Base-by-base conservation (phyloP, 2,888 invertebrate species). In the Pammene aurita region DNA sequence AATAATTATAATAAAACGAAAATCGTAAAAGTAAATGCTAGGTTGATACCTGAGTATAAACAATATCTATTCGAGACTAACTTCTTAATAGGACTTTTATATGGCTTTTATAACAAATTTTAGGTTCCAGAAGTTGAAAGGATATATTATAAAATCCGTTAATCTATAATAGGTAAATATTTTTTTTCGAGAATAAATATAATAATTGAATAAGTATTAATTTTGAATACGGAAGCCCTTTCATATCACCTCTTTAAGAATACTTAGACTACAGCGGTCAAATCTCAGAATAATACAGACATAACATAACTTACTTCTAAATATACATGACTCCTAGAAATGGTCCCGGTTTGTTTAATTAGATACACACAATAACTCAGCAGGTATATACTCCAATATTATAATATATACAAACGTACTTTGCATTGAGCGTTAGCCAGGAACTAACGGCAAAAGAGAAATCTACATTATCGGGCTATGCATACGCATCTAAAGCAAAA, bases 21-120 rank as follows among this genome's bases (percentile, higher is more conserved):
- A 58, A 50, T 26, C 63, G 44, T 68, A 62, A n/a, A 62, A 62
- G 41, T 62, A 68, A 68, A 68, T 64, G 68, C 68, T 64, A 57
- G 63, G 68, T 52, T 54, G 57, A 64, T 63, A 68, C 57, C 52
- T 52, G 68, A 63, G 68, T 68, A 67, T 62, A 55, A 18, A 60
- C 18, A 60, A 67, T 55, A 54, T 46, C 46, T 67, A 68, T 68
- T 68, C 67, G 63, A 68, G 68, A 58, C 42, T 64, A 57, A 57
- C 35, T 62, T 67, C 55, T 62, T 38, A 56, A 56, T 57, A 63
- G 67, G 63, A 63, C 42, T 44, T 63, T 54, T 57, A 14, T 68
- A 68, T 68, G 67, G 67, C 68, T 57, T 42, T 46, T 62, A 41
- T 18, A 57, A 57, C 18, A 18, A 18, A 26, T 26, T 26, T 26